Evolutionary conservation across 92 coral and sea anemone genomes (phyloP), one percentile per base, ranked within the genome.

Genomic region (Pocillopora meandrina): DNA sequence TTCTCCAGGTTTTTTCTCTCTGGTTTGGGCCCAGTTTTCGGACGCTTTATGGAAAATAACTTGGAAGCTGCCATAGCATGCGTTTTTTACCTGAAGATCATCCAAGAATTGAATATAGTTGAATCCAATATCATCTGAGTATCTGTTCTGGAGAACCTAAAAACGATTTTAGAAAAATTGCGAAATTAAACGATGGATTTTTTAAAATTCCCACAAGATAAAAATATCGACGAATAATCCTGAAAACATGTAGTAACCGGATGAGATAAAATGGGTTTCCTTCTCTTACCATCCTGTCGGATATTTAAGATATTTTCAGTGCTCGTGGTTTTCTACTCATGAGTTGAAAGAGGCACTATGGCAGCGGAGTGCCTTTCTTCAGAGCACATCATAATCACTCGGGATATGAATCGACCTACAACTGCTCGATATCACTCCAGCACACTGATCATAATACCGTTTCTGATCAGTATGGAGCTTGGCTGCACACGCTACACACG

Each of bases 71-170:
- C 26, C 26, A 26, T 26, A 26, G 26, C 26, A 26, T 26, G 1
- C 15, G 62, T 11, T 15, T 47, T 71, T 60, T 56, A 94, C 98
- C 93, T 94, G 95, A 16, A 97, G 82, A 62, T 79, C 92, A 18
- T 97, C 97, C 16, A 97, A 88, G 76, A 97, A 92, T 35, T 90
- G 90, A 63, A 95, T 80, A 78, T 97, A 97, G 81, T 94, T 93
- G 69, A 97, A 95, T 12, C 99, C 99, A 31, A 90, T 91, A 72
- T 93, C 90, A 75, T 97, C 98, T 9, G 99, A 95, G 76, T 95
- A 97, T 36, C 91, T 83, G 61, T 89, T 87, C 81, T 97, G 98
- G 19, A 97, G 88, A 3, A 90, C 87, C 99, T 97, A 64, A 10
- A 55, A 49, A n/a, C 36, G 18, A 10, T 19, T 42, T 60, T 17